Conservation (phyloP, 2,797 vertebrate genomes). For the Crossoptilon crossoptilon region DNA sequence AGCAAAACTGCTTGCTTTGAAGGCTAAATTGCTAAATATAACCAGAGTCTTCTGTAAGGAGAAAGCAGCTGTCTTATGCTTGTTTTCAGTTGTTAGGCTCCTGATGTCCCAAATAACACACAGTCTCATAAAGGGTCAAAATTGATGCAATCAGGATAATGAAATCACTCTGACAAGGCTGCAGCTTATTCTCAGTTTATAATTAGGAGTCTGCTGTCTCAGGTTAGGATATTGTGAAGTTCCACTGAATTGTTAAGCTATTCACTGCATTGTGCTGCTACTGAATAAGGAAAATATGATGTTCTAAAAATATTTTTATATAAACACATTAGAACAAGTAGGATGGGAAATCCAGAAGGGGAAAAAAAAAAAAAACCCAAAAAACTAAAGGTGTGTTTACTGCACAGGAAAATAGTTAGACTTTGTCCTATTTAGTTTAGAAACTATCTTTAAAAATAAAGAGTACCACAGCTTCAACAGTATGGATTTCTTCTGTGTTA, state of each 20-base stretch:
- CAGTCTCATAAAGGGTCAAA: slow-evolving; percentile 16
- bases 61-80: slow-evolving; percentile 60
- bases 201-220: slow-evolving; percentile 52
- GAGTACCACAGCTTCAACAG: neutral
- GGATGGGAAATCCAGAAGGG: slow-evolving; percentile 17
- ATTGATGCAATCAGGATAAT: slow-evolving; percentile 41
- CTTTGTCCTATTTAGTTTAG: neutral
- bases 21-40: slow-evolving; percentile 39
- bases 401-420: neutral
- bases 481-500: neutral
- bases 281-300: slow-evolving; percentile 36
- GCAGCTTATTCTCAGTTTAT: slow-evolving; percentile 37
- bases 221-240: slow-evolving; percentile 53
- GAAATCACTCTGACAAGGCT: slow-evolving; percentile 26
- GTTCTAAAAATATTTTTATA: slow-evolving; percentile 41
- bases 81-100: slow-evolving; percentile 54
- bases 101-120: slow-evolving; percentile 33
- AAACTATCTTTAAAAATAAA: neutral
- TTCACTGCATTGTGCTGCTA: slow-evolving; percentile 25
- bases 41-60: neutral
- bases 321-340: slow-evolving; percentile 45
- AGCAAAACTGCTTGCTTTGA: slow-evolving; percentile 55
- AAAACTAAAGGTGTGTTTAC: neutral
- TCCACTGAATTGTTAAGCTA: slow-evolving; percentile 37
- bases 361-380: no score